Percentiles rank a stretch among this genome's conserved stretches.
Evolutionary conservation across 2,797 vertebrate genomes (phyloP).

Genomic region (Rhynchotus rufescens): DNA sequence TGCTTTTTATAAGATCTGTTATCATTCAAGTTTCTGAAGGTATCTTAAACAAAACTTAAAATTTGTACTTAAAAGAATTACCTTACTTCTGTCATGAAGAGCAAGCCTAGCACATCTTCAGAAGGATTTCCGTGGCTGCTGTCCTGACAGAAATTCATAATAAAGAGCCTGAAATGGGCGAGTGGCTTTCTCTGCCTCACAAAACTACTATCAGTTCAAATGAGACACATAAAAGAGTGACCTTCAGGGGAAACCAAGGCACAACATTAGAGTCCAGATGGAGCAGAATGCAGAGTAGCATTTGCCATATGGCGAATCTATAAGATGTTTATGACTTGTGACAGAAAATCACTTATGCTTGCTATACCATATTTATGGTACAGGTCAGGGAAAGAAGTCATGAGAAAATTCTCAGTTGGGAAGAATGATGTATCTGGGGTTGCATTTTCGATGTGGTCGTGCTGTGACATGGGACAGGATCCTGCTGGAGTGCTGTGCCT

Average conservation of each 20-base stretch:
- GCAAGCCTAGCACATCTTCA: background rate
- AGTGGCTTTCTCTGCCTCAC: background rate
- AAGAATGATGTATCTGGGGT: background rate
- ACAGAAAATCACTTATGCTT: background rate
- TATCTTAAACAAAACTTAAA: background rate
- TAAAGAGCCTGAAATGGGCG: background rate
- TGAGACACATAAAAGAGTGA: background rate
- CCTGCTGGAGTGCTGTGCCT: accelerated
- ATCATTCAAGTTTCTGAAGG: background rate
- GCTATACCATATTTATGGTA: background rate
- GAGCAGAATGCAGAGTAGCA: background rate
- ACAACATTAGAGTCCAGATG: background rate
- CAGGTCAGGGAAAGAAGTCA: background rate
- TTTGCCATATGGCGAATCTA: background rate
- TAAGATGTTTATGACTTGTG: background rate
- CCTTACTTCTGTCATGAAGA: background rate
- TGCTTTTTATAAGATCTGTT: background rate
- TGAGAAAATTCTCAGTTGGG: background rate
- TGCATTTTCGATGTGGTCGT: background rate
- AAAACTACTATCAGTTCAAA: background rate
- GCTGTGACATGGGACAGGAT: background rate
- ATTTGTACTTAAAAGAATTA: background rate
- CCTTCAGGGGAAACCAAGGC: background rate
- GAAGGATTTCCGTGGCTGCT: background rate
- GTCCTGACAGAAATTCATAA: background rate